These are phyloP conservation scores for Cheumatopsyche charites DNA, from an alignment of 1,140 invertebrate genomes.

Conservation along the genomic window DNA sequence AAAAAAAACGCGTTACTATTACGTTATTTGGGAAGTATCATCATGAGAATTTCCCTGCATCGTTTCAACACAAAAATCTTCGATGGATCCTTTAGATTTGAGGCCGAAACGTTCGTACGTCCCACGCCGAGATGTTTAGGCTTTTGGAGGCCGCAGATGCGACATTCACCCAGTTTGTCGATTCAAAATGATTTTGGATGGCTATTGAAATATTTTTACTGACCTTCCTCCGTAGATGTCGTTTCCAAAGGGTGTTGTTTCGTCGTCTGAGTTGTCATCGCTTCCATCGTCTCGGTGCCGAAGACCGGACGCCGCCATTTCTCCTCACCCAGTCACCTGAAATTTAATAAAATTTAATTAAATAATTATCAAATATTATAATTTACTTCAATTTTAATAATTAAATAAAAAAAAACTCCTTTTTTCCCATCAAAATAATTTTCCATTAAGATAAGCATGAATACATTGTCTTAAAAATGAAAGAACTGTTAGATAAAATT, in stretches of 20 bases:
- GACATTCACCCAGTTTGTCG: constrained; percentile 17
- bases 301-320: constrained; percentile 67
- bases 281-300: constrained; percentile 67
- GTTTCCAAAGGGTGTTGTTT: constrained; percentile 79
- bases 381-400: no score
- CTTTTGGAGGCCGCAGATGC: not conserved
- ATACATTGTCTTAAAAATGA: no score
- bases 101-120: not conserved
- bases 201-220: constrained; percentile 46
- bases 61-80: not conserved
- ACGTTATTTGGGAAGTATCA: not conserved
- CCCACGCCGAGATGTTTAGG: no score
- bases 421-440: no score
- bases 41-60: constrained; percentile 2
- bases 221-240: constrained; percentile 89
- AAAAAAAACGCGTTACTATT: constrained; percentile 4
- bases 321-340: constrained; percentile 52
- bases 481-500: no score
- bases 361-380: no score
- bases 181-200: not conserved
- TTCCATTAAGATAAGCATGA: no score
- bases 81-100: not conserved
- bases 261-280: constrained; percentile 82
- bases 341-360: constrained; percentile 50
- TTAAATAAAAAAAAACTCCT: no score